These are phyloP conservation scores for Gambusia affinis DNA, from an alignment of 2,113 vertebrate genomes.

Conservation along the genomic window DNA sequence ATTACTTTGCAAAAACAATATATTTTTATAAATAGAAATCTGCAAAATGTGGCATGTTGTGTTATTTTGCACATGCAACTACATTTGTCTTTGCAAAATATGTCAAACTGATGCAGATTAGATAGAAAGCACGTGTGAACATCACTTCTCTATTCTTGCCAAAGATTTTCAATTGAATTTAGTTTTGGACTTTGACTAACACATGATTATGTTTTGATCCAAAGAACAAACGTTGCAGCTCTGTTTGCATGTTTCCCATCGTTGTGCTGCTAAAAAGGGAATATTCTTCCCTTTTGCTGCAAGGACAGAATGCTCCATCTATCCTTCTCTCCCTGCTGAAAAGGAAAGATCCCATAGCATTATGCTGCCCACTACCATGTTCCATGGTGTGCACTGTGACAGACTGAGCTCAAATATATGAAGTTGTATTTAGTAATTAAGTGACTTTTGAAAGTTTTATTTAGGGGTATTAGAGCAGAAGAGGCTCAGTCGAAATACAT, in stretches of 20 bases:
- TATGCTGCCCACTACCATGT: neutral
- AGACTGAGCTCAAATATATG: too few relatives aligned
- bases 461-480: neutral
- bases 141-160: too few relatives aligned
- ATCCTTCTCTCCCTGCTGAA: neutral
- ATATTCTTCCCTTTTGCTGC: neutral
- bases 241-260: neutral
- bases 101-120: neutral
- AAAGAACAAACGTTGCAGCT: too few relatives aligned
- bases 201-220: too few relatives aligned
- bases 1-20: neutral
- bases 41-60: neutral
- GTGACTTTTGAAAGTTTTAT: neutral
- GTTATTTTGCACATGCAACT: too few relatives aligned
- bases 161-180: too few relatives aligned
- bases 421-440: too few relatives aligned
- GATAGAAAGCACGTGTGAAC: too few relatives aligned
- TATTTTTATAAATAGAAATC: neutral
- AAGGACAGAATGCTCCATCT: neutral
- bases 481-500: neutral
- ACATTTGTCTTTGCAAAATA: neutral
- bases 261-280: neutral
- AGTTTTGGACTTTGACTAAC: too few relatives aligned
- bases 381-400: too few relatives aligned
- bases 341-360: neutral